phyloP scores from a whole-genome alignment of 2,113 vertebrate species.

The Scartelaos histophorus region DNA sequence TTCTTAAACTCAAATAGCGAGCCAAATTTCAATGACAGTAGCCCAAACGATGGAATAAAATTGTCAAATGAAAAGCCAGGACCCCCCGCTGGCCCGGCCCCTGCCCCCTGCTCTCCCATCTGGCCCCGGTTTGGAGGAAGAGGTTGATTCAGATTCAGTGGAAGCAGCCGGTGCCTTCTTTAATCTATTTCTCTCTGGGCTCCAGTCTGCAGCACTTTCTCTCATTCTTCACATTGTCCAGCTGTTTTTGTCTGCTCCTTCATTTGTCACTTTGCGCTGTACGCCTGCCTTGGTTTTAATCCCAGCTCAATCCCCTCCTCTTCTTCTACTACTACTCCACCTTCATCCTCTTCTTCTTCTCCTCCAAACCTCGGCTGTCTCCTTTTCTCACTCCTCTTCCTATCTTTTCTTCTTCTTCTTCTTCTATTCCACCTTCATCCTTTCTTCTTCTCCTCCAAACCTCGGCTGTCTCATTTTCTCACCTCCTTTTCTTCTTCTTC shows the following conservation, averaged over 20 bases:
- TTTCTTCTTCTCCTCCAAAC: too few relatives aligned
- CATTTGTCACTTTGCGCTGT: constrained; percentile 48
- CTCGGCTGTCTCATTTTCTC: not conserved
- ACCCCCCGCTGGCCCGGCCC: too few relatives aligned
- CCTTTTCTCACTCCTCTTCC: not conserved
- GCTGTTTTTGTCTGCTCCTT: constrained; percentile 30
- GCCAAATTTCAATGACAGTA: too few relatives aligned
- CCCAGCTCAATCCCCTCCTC: constrained; percentile 25
- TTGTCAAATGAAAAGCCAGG: not conserved
- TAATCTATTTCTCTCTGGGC: not conserved
- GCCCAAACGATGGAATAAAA: too few relatives aligned
- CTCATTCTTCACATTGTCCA: constrained; percentile 26
- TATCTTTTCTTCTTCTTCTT: too few relatives aligned
- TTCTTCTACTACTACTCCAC: not conserved
- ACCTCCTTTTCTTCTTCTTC: not conserved
- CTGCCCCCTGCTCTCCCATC: not conserved
- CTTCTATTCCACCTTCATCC: too few relatives aligned
- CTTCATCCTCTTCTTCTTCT: too few relatives aligned
- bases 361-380: too few relatives aligned
- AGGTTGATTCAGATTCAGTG: not conserved
- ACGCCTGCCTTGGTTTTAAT: constrained; percentile 29
- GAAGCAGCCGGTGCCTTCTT: not conserved
- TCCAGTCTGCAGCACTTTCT: not conserved
- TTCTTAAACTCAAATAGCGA: too few relatives aligned
- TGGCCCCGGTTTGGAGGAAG: not conserved